Percentiles rank a stretch among this genome's conserved stretches.
phyloP scores from a whole-genome alignment of 2,113 vertebrate genomes.

The Stercorarius parasiticus region DNA sequence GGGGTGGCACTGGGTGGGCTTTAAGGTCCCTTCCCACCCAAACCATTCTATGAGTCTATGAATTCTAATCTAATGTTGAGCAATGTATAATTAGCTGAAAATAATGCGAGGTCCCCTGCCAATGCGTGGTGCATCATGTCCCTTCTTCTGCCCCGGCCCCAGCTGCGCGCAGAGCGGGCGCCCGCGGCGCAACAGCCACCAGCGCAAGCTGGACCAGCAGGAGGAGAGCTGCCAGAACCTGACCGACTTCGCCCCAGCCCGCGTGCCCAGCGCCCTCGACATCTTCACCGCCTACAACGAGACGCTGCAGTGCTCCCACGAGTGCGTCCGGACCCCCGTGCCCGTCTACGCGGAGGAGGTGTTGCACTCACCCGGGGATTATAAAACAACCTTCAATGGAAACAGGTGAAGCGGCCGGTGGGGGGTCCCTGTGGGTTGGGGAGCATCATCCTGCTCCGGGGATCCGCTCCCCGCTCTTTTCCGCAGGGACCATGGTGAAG shows the following conservation, averaged over 20 bases:
- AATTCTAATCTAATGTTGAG: neutral
- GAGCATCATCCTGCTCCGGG: accelerated
- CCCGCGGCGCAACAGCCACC: slow-evolving; percentile 91
- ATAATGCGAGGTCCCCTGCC: accelerated
- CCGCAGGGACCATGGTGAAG: neutral
- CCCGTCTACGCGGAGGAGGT: slow-evolving; percentile 91
- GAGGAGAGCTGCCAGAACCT: slow-evolving; percentile 98
- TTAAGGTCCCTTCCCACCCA: neutral
- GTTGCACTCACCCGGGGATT: slow-evolving; percentile 88
- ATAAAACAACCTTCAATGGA: slow-evolving; percentile 93
- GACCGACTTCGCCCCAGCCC: slow-evolving; percentile 92
- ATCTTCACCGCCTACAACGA: slow-evolving; percentile 99
- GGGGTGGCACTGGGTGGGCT: neutral
- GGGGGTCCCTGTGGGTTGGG: accelerated
- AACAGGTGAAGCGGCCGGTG: slow-evolving; percentile 79
- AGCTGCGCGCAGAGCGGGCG: slow-evolving; percentile 94
- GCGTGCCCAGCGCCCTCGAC: slow-evolving; percentile 94
- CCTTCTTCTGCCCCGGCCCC: neutral
- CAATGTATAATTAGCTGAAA: neutral
- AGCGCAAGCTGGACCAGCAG: slow-evolving; percentile 95
- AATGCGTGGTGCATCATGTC: accelerated
- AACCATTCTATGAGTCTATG: neutral
- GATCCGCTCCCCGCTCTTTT: accelerated
- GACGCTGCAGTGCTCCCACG: slow-evolving; percentile 95
- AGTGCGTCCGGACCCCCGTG: slow-evolving; percentile 89